phyloP scores from a whole-genome alignment of 2,888 invertebrate genomes.

The Eilema sororculum region DNA sequence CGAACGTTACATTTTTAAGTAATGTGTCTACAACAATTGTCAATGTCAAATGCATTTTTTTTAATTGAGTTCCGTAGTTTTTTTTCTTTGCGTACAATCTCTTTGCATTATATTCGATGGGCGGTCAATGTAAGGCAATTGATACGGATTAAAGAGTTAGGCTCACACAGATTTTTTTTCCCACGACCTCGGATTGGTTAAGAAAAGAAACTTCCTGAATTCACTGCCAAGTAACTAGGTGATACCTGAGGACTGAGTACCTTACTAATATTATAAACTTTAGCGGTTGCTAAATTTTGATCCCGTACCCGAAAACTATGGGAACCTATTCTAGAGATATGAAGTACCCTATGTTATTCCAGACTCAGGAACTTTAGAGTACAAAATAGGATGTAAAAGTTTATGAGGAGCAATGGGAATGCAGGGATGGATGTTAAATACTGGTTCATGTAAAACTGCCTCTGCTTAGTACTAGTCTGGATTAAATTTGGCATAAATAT shows the following conservation, averaged over 20 bases:
- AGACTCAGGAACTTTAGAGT: too few species aligned
- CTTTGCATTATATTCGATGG: constrained; percentile 1
- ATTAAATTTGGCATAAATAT: too few species aligned
- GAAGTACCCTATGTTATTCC: too few species aligned
- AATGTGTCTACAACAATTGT: constrained; percentile 3
- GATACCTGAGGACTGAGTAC: not conserved
- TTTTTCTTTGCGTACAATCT: not conserved
- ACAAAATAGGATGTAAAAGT: too few species aligned
- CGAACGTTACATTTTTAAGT: constrained; percentile 10
- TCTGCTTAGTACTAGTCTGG: too few species aligned
- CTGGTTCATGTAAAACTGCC: too few species aligned
- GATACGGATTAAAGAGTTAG: constrained; percentile 12
- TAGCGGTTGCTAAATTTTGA: not conserved
- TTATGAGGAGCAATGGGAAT: too few species aligned
- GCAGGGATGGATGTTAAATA: too few species aligned
- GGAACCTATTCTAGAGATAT: too few species aligned
- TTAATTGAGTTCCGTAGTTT: constrained; percentile 13
- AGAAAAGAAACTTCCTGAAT: constrained; percentile 9
- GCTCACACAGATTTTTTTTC: constrained; percentile 1
- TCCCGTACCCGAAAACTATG: too few species aligned
- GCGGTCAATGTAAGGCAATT: not conserved
- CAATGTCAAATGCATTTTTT: constrained; percentile 25
- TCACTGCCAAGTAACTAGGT: not conserved
- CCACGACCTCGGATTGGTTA: not conserved
- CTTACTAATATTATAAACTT: not conserved